Evolutionary conservation across 2,888 invertebrate genomes (phyloP).

Genomic region (Lordiphosa fenestrarum): DNA sequence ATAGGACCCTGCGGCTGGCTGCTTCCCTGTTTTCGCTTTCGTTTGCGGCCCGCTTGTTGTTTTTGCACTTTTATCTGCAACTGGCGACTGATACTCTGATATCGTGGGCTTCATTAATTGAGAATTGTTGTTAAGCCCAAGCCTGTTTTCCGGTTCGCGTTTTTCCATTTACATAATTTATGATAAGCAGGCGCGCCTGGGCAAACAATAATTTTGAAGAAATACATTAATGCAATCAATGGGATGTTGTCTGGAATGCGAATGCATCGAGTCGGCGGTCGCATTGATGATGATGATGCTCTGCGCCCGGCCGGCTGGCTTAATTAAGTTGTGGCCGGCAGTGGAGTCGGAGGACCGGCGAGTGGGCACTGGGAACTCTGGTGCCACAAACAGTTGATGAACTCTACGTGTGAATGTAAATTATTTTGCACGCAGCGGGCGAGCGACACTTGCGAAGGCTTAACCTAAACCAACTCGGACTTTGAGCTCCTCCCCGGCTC

Average conservation of each 20-base stretch:
- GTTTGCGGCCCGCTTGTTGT: slow-evolving; percentile 21
- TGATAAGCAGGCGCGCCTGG: slow-evolving; percentile 78
- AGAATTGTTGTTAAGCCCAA: slow-evolving; percentile 77
- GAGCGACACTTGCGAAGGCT: slow-evolving; percentile 70
- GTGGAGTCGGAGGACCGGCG: neutral
- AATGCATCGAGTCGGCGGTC: slow-evolving; percentile 32
- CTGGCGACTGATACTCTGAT: slow-evolving; percentile 62
- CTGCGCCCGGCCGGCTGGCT: slow-evolving; percentile 40
- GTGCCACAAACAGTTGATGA: slow-evolving; percentile 74
- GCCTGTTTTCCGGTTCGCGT: slow-evolving; percentile 74
- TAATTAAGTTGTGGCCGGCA: slow-evolving; percentile 62
- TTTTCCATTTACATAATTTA: slow-evolving; percentile 79
- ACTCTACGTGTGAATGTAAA: slow-evolving; percentile 75
- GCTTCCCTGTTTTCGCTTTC: slow-evolving; percentile 49
- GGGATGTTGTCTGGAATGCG: slow-evolving; percentile 40
- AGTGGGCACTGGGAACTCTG: slow-evolving; percentile 12
- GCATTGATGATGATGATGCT: slow-evolving; percentile 49
- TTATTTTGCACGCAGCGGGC: slow-evolving; percentile 74
- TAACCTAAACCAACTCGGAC: slow-evolving; percentile 35
- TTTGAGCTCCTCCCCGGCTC: slow-evolving; percentile 21
- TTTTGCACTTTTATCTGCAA: slow-evolving; percentile 59
- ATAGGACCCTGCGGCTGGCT: neutral
- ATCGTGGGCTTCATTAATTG: slow-evolving; percentile 78
- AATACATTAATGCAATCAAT: slow-evolving; percentile 76
- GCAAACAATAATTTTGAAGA: slow-evolving; percentile 79